Percentiles rank a stretch among this genome's conserved stretches.
phyloP scores from a whole-genome alignment of 2,888 invertebrate species.

The Alviniconcha strummeri region DNA sequence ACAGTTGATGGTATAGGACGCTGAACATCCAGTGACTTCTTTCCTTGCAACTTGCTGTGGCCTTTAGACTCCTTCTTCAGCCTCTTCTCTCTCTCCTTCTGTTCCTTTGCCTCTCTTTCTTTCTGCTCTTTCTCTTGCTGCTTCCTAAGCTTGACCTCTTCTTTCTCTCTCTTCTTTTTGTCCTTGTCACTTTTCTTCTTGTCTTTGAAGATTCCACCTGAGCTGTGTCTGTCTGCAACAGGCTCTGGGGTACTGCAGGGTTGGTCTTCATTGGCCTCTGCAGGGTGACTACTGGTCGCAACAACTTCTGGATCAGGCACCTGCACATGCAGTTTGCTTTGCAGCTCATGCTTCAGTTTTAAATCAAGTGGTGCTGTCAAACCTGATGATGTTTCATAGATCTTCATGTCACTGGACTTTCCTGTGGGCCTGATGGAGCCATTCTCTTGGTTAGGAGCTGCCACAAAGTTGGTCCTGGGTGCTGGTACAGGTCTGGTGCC shows the following conservation, averaged over 20 bases:
- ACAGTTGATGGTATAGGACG: no score
- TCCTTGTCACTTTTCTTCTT: conserved; percentile 38
- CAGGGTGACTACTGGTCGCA: neutral
- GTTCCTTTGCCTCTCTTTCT: conserved; percentile 28
- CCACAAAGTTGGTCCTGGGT: neutral
- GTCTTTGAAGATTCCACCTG: conserved; percentile 19
- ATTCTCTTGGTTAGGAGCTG: neutral
- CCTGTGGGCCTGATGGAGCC: neutral
- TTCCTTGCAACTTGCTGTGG: conserved; percentile 19
- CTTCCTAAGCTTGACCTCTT: conserved; percentile 35
- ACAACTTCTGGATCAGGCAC: neutral
- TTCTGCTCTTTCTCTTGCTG: conserved; percentile 28
- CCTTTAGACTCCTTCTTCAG: conserved; percentile 33
- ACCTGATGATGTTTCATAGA: conserved; percentile 21
- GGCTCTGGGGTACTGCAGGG: no score
- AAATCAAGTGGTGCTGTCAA: conserved; percentile 4
- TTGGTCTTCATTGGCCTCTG: no score
- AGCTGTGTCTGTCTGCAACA: no score
- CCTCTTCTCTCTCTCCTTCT: conserved; percentile 32
- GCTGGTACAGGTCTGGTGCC: neutral
- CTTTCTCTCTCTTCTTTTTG: conserved; percentile 34
- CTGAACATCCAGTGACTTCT: neutral
- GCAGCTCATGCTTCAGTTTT: neutral
- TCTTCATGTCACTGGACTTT: conserved; percentile 13
- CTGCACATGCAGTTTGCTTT: neutral